Evolutionary conservation across 2,888 invertebrate genomes (phyloP), one percentile per base, ranked within the genome.

Genomic region (Andrena hattorfiana): DNA sequence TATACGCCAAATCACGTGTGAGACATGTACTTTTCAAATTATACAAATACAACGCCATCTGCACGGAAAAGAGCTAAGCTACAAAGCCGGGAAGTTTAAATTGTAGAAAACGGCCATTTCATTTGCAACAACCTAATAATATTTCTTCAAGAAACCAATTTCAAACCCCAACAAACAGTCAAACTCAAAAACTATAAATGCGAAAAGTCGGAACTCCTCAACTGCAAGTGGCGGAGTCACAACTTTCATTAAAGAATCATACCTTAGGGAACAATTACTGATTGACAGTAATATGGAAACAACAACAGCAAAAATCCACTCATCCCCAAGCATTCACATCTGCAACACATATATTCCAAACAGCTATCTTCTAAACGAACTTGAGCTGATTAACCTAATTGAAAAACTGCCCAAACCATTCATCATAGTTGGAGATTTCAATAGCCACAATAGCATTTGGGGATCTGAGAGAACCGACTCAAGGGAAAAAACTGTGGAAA

Each of bases 351-450:
- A 87, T 59, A n/a, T 88, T 8, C 74, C 77, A 13, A 77, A 82
- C 20, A 62, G 60, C 23, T 51, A 67, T 20, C 51, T 28, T 13
- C 4, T 67, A 13, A 51, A 51, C 2, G n/a, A 8, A 30, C 1
- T 8, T 0, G 68, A 77, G 26, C 32, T 88, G 8, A 35, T 69
- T n/a, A 69, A 86, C 51, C 8, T 86, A 13, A 72, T 85, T 1
- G 42, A 79, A 0, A 81, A 88, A 77, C 51, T 90, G n/a, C 87
- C 86, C 3, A 68, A 76, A 67, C 86, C 86, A 0, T 81, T 81
- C 8, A 69, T 91, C 2, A 20, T 89, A 3, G 2, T 85, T 1
- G 89, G 89, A 7, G 87, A 87, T 70, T 87, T 90, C 16, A 90
- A 89, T 32, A 77, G 77, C 20, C 85, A 89, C 42, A 84, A 80